A percentile compares a stretch with the other conserved stretches of the same genome.
phyloP scores from a whole-genome alignment of 1,140 invertebrate species.

The Drosophila auraria region DNA sequence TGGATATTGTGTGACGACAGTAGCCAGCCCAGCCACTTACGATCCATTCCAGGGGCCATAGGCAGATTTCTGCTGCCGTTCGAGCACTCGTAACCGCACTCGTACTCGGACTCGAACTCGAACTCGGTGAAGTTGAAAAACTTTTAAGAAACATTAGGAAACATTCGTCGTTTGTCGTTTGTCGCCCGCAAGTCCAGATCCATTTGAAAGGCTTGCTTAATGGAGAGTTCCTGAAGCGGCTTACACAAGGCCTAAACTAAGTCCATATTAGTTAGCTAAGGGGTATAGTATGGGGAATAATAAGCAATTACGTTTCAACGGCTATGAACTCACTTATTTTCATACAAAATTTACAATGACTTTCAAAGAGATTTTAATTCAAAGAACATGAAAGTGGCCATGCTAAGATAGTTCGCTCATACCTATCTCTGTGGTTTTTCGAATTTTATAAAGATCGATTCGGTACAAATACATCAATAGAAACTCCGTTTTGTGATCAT shows the following conservation, averaged over 20 bases:
- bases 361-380: too few relatives aligned
- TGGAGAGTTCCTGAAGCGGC: constrained; percentile 34
- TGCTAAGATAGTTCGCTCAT: too few relatives aligned
- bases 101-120: background rate
- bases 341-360: background rate
- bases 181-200: constrained; percentile 29
- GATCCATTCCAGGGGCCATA: constrained; percentile 26
- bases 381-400: too few relatives aligned
- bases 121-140: background rate
- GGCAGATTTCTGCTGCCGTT: constrained; percentile 15
- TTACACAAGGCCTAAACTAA: constrained; percentile 25
- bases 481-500: background rate
- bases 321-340: background rate
- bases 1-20: constrained; percentile 62
- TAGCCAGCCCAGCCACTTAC: constrained; percentile 45
- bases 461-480: background rate
- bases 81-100: constrained; percentile 16
- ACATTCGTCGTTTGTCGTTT: constrained; percentile 20
- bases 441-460: too few relatives aligned
- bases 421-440: too few relatives aligned
- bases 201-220: constrained; percentile 32
- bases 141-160: constrained; percentile 35
- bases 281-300: background rate
- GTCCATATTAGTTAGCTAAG: background rate
- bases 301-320: background rate